Conservation (phyloP, 2,888 invertebrate genomes). For the Heteromyza rotundicornis region DNA sequence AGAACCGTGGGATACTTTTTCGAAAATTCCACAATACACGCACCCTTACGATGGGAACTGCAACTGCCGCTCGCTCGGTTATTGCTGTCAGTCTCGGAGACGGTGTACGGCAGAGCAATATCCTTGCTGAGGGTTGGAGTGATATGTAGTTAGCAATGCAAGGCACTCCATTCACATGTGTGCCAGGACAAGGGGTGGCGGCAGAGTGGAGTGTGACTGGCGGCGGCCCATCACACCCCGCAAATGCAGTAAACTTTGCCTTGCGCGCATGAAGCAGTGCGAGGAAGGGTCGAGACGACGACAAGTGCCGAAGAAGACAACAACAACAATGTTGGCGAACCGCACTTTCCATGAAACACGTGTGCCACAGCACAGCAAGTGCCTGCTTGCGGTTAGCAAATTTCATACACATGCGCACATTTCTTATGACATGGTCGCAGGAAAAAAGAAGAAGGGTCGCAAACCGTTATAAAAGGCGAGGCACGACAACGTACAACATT, state of each 20-base stretch:
- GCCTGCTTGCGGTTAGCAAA: slow-evolving; percentile 8
- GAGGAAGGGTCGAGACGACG: background rate
- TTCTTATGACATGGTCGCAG: background rate
- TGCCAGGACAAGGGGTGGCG: background rate
- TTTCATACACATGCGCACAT: slow-evolving; percentile 17
- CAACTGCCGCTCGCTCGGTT: slow-evolving; percentile 57
- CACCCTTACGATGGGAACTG: slow-evolving; percentile 57
- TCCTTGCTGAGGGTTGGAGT: too few species aligned
- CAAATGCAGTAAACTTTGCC: background rate
- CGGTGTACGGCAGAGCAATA: background rate
- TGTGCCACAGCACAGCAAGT: slow-evolving; percentile 32
- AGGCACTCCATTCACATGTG: background rate
- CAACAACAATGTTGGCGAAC: background rate
- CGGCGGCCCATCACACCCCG: too few species aligned
- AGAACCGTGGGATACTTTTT: slow-evolving; percentile 58
- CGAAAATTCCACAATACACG: slow-evolving; percentile 25
- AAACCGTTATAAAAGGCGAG: slow-evolving; percentile 39
- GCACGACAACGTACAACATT: background rate
- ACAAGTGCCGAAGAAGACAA: background rate
- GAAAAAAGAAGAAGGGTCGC: too few species aligned
- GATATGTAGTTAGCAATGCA: too few species aligned
- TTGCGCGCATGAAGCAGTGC: background rate
- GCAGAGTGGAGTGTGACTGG: background rate
- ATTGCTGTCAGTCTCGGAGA: slow-evolving; percentile 38
- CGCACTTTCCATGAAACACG: background rate